phyloP scores from a whole-genome alignment of 2,113 vertebrate species.

The Cyrtonyx montezumae region DNA sequence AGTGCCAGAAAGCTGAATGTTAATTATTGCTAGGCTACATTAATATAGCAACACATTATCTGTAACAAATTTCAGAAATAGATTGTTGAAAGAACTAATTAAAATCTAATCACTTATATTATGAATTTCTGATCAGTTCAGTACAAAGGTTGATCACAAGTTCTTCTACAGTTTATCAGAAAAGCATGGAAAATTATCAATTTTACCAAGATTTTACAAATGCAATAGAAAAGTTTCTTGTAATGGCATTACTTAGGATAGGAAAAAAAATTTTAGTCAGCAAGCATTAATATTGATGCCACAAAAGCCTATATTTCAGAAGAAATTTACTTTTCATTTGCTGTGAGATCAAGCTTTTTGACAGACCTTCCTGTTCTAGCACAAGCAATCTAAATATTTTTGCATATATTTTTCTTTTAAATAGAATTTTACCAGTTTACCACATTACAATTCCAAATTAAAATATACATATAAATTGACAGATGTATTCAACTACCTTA shows the following conservation, averaged over 20 bases:
- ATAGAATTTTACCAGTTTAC: neutral
- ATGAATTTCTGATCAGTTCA: constrained; percentile 35
- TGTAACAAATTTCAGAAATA: constrained; percentile 56
- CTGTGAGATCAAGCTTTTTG: neutral
- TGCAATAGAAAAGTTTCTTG: neutral
- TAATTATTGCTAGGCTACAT: constrained; percentile 39
- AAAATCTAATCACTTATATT: constrained; percentile 55
- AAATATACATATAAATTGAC: neutral
- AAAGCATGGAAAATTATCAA: neutral
- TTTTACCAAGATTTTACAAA: constrained; percentile 17
- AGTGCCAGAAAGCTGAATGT: constrained; percentile 51
- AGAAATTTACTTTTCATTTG: neutral
- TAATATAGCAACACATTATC: constrained; percentile 17
- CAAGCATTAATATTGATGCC: neutral
- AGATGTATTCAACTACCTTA: neutral
- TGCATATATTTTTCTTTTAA: neutral
- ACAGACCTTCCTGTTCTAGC: neutral
- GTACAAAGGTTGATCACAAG: constrained; percentile 3
- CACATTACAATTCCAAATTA: neutral
- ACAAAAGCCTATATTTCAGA: neutral
- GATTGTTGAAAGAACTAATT: constrained; percentile 60
- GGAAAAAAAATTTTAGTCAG: neutral
- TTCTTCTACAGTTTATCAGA: constrained; percentile 25
- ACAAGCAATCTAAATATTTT: neutral
- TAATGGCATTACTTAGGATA: neutral